Base-by-base conservation (phyloP, 1,140 invertebrate species). In the Calliopsis andreniformis region DNA sequence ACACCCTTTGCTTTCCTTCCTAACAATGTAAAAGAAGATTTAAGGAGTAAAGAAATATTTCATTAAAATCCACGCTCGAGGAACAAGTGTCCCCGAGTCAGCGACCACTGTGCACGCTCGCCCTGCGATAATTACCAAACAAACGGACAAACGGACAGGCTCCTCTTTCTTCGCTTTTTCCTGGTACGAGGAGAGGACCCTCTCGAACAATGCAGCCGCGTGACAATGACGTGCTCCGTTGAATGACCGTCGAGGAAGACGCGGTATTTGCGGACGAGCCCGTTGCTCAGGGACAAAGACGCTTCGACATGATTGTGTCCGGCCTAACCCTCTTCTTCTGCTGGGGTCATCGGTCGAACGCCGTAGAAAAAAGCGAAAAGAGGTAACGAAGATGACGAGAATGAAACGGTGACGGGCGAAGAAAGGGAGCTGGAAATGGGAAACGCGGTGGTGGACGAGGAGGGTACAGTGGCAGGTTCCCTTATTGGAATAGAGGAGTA, bases 171-270 rank as follows among this genome's bases (percentile, higher is more conserved):
- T 42, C 39, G 32, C 53, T 53, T 69, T 53, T 53, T 69, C 35
- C 55, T 8, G 28, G 66, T 42, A 28, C 32, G 20, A 53, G 35
- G n/a, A 35, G 45, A 35, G 32, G 35, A n/a, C n/a, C n/a, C 28
- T 39, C 28, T 53, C 47, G 68, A 77, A 77, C 75, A 71, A 62
- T 77, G 67, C 51, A 56, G 47, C 62, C 67, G 67, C 67, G 75
- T 59, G 56, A 77, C 75, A 77, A 77, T 77, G 75, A 77, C 67
- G 75, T 71, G 45, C 66, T 77, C 69, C 47, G 55, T 55, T 71
- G 75, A 77, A 77, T 59, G 75, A 77, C 56, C 67, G 67, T 14
- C 20, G 47, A 68, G 67, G 43, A 61, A 62, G 49, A 51, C 55
- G 25, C 20, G 20, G 42, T 71, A 71, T 77, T 77, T 77, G 49